Evolutionary conservation across 2,888 invertebrate genomes (phyloP).

Genomic region (Eudasyphora cyanicolor): DNA sequence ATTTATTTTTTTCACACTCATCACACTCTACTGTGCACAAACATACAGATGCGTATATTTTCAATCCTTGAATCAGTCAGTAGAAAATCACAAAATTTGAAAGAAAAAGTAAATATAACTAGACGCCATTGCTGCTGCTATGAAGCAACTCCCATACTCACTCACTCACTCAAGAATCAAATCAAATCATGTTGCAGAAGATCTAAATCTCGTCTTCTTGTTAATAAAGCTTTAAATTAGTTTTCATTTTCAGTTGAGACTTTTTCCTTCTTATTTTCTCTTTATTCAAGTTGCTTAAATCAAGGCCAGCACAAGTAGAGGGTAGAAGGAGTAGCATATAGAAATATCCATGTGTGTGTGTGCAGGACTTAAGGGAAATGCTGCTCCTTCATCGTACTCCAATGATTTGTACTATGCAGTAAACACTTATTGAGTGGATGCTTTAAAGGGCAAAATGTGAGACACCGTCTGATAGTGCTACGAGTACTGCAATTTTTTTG

Average conservation of each 20-base stretch:
- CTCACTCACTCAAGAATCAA: not conserved
- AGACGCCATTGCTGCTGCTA: not conserved
- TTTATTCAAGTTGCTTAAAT: not conserved
- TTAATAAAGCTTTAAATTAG: not conserved
- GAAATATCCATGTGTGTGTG: constrained; percentile 25
- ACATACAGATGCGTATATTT: not conserved
- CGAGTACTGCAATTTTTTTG: no score
- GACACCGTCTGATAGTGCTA: no score
- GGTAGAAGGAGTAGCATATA: not conserved
- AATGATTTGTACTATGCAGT: not conserved
- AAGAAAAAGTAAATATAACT: not conserved
- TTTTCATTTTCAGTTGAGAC: not conserved
- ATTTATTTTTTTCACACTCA: no score
- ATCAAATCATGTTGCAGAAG: not conserved
- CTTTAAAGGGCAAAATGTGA: no score
- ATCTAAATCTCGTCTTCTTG: not conserved
- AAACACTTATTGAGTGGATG: not conserved
- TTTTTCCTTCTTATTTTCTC: not conserved
- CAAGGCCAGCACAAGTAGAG: not conserved
- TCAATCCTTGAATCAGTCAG: not conserved
- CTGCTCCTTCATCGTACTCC: no score
- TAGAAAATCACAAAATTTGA: not conserved
- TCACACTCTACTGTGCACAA: no score
- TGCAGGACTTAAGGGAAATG: constrained; percentile 39
- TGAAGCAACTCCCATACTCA: not conserved